Evolutionary conservation across 2,797 vertebrate genomes (phyloP).

Genomic region (Leuciscus waleckii): DNA sequence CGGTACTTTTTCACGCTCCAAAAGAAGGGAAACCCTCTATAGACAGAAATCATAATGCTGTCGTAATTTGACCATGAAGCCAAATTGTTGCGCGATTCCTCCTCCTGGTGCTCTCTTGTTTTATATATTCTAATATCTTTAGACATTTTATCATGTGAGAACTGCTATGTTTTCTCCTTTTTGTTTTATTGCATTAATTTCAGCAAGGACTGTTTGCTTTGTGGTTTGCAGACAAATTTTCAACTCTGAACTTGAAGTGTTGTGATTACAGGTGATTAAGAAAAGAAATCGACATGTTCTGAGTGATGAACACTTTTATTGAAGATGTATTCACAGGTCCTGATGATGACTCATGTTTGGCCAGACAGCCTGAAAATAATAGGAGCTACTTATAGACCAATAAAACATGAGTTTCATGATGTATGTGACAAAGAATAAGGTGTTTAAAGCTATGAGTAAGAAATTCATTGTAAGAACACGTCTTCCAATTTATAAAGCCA

Average conservation of each 20-base stretch:
- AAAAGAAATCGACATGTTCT: conserved; percentile 6
- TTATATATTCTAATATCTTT: not conserved
- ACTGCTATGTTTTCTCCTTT: not conserved
- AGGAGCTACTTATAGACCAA: not conserved
- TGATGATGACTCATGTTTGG: conserved; percentile 10
- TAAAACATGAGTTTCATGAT: conserved; percentile 11
- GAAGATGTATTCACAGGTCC: not conserved
- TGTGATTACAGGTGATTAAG: conserved; percentile 24
- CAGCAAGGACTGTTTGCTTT: conserved; percentile 44
- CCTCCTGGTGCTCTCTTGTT: not conserved
- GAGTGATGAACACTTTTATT: conserved; percentile 6
- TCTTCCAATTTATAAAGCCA: not conserved
- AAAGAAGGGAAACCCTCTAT: conserved; percentile 38
- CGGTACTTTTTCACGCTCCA: conserved; percentile 36
- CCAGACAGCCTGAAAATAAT: conserved; percentile 15
- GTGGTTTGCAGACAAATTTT: conserved; percentile 23
- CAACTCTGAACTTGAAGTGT: conserved; percentile 31
- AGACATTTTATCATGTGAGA: not conserved
- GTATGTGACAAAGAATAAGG: not conserved
- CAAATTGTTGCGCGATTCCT: conserved; percentile 12
- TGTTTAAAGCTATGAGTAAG: conserved; percentile 4
- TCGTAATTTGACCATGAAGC: conserved; percentile 18
- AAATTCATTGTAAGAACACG: conserved; percentile 9
- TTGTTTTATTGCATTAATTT: conserved; percentile 31
- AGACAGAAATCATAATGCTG: conserved; percentile 46